phyloP scores from a whole-genome alignment of 2,797 vertebrate genomes.

The Epinephelus awoara region DNA sequence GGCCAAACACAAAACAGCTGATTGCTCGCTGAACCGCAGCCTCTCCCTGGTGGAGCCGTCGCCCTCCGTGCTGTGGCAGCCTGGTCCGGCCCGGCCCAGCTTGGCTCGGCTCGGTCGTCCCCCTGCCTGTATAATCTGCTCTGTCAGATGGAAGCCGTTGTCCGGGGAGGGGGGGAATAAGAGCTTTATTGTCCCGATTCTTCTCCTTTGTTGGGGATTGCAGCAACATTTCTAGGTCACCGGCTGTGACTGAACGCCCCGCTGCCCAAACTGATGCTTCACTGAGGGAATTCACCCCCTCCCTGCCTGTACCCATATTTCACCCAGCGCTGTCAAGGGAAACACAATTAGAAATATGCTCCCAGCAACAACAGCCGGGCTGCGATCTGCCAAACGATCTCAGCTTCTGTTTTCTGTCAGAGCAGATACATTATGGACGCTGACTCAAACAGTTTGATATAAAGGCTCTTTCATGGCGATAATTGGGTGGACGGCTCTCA shows the following conservation, averaged over 20 bases:
- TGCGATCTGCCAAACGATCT: slow-evolving; percentile 26
- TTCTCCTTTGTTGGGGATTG: slow-evolving; percentile 65
- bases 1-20: slow-evolving; percentile 7
- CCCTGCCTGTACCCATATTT: slow-evolving; percentile 24
- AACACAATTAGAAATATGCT: slow-evolving; percentile 53
- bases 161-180: slow-evolving; percentile 43
- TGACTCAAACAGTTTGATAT: slow-evolving; percentile 41
- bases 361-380: slow-evolving; percentile 45
- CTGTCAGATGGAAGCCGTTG: slow-evolving; percentile 51
- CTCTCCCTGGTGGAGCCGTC: slow-evolving; percentile 45
- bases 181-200: slow-evolving; percentile 71
- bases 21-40: background rate
- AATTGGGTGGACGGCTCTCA: slow-evolving; percentile 47
- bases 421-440: slow-evolving; percentile 53
- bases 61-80: slow-evolving; percentile 5
- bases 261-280: slow-evolving; percentile 56
- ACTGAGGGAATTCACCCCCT: slow-evolving; percentile 36
- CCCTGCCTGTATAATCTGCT: slow-evolving; percentile 60
- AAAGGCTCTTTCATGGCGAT: slow-evolving; percentile 56
- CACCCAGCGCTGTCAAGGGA: slow-evolving; percentile 23
- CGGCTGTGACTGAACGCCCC: slow-evolving; percentile 61
- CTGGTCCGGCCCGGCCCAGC: slow-evolving; percentile 6
- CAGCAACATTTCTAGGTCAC: slow-evolving; percentile 73
- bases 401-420: slow-evolving; percentile 50
- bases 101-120: slow-evolving; percentile 5